Percentiles rank a stretch among this genome's conserved stretches.
Conservation (phyloP, 2,797 vertebrate genomes). For the Vultur gryphus region DNA sequence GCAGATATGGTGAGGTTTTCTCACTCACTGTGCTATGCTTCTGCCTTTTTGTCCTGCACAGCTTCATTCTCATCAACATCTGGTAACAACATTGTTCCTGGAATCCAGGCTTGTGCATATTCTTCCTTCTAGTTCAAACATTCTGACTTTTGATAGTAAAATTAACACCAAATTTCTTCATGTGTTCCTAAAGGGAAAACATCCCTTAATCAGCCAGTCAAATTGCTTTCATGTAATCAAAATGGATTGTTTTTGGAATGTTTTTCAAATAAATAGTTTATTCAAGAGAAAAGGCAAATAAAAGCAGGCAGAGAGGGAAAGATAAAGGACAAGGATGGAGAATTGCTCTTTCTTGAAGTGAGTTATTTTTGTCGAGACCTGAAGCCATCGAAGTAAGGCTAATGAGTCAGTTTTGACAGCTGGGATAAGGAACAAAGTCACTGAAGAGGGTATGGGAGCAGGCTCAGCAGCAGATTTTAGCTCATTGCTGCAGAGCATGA, state of each 20-base stretch:
- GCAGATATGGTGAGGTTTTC: not conserved
- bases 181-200: conserved; percentile 14
- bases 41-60: not conserved
- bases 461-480: not conserved
- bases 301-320: not conserved
- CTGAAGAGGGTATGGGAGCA: not conserved
- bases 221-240: not conserved
- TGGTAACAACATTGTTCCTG: conserved; percentile 22
- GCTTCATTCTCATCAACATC: not conserved
- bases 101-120: not conserved
- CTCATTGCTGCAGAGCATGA: not conserved
- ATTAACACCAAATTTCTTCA: not conserved
- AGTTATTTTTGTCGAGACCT: not conserved
- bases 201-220: not conserved
- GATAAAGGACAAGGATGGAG: not conserved
- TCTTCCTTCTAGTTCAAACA: not conserved
- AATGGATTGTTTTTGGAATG: conserved; percentile 16
- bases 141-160: conserved; percentile 19
- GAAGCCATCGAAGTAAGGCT: not conserved
- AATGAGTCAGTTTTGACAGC: not conserved
- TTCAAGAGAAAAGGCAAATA: not conserved
- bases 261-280: conserved; percentile 18
- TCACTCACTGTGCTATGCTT: not conserved
- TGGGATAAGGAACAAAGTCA: not conserved
- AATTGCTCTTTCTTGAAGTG: not conserved